Conservation (phyloP, 2,113 vertebrate species). For the Rhabdornis inornatus region DNA sequence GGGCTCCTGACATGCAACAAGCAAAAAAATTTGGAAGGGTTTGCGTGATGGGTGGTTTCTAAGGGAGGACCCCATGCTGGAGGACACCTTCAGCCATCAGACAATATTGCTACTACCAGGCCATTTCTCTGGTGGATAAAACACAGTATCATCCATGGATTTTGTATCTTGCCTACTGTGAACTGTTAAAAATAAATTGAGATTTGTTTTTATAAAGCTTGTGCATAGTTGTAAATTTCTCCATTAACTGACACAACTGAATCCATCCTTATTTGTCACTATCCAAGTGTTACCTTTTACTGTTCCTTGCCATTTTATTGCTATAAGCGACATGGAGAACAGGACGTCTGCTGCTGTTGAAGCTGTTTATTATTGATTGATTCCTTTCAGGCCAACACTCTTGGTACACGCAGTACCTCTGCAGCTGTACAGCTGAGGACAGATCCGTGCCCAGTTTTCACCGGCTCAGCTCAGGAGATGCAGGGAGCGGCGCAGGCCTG, state of each 20-base stretch:
- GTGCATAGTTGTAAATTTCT: background rate
- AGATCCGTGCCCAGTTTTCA: fast-evolving
- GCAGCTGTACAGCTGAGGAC: background rate
- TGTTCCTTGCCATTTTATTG: background rate
- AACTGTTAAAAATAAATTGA: background rate
- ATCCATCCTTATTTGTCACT: background rate
- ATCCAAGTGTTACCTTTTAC: background rate
- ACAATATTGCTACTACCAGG: background rate
- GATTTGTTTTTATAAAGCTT: background rate
- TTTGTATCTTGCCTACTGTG: background rate
- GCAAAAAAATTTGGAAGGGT: background rate
- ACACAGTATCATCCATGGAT: background rate
- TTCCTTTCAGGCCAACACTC: background rate
- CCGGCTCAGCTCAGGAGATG: background rate
- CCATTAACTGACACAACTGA: background rate
- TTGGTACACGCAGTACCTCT: background rate
- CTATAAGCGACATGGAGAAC: fast-evolving
- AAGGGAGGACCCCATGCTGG: background rate
- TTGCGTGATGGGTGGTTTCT: background rate
- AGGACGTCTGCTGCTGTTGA: background rate
- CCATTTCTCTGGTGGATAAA: background rate
- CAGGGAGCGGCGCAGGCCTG: fast-evolving
- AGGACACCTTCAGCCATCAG: background rate
- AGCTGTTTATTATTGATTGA: background rate
- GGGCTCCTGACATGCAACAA: background rate